A percentile compares a stretch with the other conserved stretches of the same genome.
These are phyloP conservation scores for Tachystola acroxantha DNA, from an alignment of 2,888 invertebrate species.

Conservation along the genomic window DNA sequence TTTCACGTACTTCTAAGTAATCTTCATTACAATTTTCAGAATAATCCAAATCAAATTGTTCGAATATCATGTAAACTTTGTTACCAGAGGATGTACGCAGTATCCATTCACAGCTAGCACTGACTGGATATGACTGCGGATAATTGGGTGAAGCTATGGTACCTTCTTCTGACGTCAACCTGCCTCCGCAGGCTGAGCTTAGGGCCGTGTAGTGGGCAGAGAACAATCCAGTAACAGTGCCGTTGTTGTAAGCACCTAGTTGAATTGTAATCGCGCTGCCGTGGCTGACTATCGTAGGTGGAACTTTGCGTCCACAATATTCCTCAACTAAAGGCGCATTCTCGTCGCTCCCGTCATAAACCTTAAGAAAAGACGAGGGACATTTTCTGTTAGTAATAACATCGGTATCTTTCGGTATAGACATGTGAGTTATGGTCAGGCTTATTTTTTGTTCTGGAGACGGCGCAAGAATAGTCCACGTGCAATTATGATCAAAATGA, in stretches of 20 bases:
- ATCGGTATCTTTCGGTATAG: conserved; percentile 42
- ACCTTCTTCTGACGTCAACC: conserved; percentile 82
- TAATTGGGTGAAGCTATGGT: conserved; percentile 91
- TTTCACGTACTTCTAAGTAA: conserved; percentile 90
- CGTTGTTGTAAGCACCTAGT: conserved; percentile 45
- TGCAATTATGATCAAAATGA: conserved; percentile 75
- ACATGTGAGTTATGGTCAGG: conserved; percentile 81
- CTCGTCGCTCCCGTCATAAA: conserved; percentile 84
- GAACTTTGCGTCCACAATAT: conserved; percentile 81
- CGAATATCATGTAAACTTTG: conserved; percentile 81
- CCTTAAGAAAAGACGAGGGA: conserved; percentile 56
- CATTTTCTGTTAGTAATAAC: conserved; percentile 42
- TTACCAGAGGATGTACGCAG: conserved; percentile 80
- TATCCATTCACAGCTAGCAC: conserved; percentile 87
- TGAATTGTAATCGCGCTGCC: conserved; percentile 80
- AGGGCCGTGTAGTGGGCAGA: conserved; percentile 63
- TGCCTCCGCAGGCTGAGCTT: conserved; percentile 88
- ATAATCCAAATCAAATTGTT: conserved; percentile 82
- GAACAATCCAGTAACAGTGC: conserved; percentile 43
- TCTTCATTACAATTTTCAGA: conserved; percentile 89
- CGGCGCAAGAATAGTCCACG: conserved; percentile 82
- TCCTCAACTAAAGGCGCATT: conserved; percentile 81
- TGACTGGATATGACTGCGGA: conserved; percentile 84
- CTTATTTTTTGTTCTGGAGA: conserved; percentile 80
- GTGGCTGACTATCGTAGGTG: conserved; percentile 82